phyloP scores from a whole-genome alignment of 2,888 invertebrate genomes.

The Dynastes hyllus region DNA sequence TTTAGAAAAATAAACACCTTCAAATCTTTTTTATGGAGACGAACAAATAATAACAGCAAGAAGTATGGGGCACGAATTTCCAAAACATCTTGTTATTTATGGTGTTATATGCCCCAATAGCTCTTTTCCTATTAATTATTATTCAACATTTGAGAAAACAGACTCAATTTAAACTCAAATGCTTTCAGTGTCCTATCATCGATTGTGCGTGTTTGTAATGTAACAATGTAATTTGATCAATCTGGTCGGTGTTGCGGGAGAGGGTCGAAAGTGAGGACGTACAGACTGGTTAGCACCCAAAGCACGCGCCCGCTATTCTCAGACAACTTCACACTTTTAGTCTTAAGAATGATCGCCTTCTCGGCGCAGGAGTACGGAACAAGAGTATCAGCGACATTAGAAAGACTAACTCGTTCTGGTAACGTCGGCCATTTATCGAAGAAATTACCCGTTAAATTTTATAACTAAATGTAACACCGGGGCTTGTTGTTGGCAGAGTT shows the following conservation, averaged over 20 bases:
- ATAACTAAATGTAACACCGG: constrained; percentile 45
- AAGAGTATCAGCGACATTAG: constrained; percentile 49
- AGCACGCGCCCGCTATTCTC: constrained; percentile 68
- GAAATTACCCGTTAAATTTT: constrained; percentile 49
- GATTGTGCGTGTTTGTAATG: constrained; percentile 55
- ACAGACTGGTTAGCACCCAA: constrained; percentile 58
- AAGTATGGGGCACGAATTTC: too few relatives aligned
- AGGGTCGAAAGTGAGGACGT: constrained; percentile 55
- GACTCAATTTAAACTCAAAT: too few relatives aligned
- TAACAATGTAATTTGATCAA: constrained; percentile 64
- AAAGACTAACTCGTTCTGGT: constrained; percentile 50
- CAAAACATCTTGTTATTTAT: too few relatives aligned
- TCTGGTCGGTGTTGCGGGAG: constrained; percentile 57
- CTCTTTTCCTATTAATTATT: too few relatives aligned
- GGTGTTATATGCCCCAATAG: too few relatives aligned
- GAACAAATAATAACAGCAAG: too few relatives aligned
- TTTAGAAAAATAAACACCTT: too few relatives aligned
- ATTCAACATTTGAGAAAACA: too few relatives aligned
- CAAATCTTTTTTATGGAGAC: too few relatives aligned
- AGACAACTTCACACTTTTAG: constrained; percentile 66
- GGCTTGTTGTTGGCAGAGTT: constrained; percentile 42
- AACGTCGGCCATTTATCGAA: constrained; percentile 48
- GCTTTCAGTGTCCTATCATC: neutral
- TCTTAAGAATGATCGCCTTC: constrained; percentile 50
- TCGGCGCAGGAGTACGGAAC: constrained; percentile 46